phyloP scores from a whole-genome alignment of 2,113 vertebrate genomes.

The Mola mola region DNA sequence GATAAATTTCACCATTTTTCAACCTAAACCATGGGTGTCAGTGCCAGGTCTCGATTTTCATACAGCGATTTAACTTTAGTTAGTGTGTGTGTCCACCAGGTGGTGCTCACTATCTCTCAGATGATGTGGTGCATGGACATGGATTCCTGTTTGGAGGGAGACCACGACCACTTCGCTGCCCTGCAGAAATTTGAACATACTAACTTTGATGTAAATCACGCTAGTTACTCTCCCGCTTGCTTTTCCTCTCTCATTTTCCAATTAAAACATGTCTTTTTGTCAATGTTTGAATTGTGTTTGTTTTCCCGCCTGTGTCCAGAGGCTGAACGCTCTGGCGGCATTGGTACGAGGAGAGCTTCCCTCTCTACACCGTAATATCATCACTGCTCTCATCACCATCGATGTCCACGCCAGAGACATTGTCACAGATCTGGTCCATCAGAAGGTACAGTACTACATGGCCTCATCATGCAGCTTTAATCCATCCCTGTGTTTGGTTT shows the following conservation, averaged over 20 bases:
- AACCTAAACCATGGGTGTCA: too few species aligned
- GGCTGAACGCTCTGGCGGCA: constrained; percentile 84
- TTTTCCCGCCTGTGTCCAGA: constrained; percentile 61
- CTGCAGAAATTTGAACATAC: constrained; percentile 83
- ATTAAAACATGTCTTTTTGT: neutral
- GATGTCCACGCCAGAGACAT: constrained; percentile 89
- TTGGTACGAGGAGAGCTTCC: constrained; percentile 83
- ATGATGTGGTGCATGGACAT: constrained; percentile 89
- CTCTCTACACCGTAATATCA: constrained; percentile 84
- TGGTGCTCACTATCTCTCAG: constrained; percentile 88
- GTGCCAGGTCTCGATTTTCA: too few species aligned
- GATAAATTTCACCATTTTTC: too few species aligned
- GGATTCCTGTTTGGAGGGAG: constrained; percentile 81
- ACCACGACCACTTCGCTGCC: constrained; percentile 72
- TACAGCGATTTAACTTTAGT: too few species aligned
- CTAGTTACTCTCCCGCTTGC: neutral
- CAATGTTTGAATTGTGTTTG: constrained; percentile 19
- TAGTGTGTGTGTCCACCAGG: constrained; percentile 65
- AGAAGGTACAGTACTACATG: constrained; percentile 72
- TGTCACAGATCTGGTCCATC: constrained; percentile 81
- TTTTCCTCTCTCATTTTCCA: neutral
- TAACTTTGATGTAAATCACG: constrained; percentile 82
- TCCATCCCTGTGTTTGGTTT: neutral
- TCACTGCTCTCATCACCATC: constrained; percentile 86
- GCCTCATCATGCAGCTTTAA: neutral